Percentiles rank a stretch among this genome's conserved stretches.
phyloP scores from a whole-genome alignment of 2,113 vertebrate genomes.

The Prietella phreatophila region DNA sequence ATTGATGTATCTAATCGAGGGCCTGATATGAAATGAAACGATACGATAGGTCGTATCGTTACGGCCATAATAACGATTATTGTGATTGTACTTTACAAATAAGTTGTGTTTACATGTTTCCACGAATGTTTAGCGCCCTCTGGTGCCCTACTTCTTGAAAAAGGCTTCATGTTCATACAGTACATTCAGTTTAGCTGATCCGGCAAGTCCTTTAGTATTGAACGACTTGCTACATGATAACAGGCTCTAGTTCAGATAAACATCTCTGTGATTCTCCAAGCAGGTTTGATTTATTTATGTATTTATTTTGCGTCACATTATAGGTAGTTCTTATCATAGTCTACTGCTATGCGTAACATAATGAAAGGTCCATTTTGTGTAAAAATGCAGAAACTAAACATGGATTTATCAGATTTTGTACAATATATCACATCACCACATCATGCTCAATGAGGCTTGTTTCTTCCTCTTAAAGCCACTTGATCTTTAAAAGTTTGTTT shows the following conservation, averaged over 20 bases:
- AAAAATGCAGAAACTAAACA: constrained; percentile 1
- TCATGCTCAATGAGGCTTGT: neutral
- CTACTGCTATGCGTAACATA: neutral
- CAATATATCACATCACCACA: neutral
- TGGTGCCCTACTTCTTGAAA: neutral
- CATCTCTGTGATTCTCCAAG: neutral
- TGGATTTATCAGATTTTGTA: neutral
- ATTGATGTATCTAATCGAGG: neutral
- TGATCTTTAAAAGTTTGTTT: constrained; percentile 3
- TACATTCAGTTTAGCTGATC: neutral
- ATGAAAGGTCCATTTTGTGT: neutral
- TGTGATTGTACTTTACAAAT: neutral
- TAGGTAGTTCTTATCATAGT: neutral
- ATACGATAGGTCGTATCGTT: neutral
- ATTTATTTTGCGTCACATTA: neutral
- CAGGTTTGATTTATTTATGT: neutral
- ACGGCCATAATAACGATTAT: neutral
- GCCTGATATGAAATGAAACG: neutral
- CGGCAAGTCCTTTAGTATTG: neutral
- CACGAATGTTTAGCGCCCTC: neutral
- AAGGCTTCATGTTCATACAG: neutral
- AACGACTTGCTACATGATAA: neutral
- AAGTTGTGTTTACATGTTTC: neutral
- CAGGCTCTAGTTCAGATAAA: neutral
- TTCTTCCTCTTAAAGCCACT: neutral